phyloP scores from a whole-genome alignment of 2,888 invertebrate species.

The Platypus cylindrus region DNA sequence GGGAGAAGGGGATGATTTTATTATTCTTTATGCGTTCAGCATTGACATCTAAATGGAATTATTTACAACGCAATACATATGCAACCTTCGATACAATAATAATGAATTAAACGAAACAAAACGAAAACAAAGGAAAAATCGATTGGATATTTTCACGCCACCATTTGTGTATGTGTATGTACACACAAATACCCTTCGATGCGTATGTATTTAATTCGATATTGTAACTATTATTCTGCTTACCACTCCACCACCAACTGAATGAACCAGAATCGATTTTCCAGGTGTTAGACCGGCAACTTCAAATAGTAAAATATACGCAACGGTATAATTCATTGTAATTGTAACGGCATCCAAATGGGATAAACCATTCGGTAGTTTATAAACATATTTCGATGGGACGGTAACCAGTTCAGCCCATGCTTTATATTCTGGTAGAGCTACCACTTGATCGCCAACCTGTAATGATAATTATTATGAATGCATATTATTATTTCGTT shows the following conservation, averaged over 20 bases:
- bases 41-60: too few relatives aligned
- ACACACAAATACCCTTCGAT: too few relatives aligned
- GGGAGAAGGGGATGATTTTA: too few relatives aligned
- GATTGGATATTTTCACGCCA: too few relatives aligned
- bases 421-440: slow-evolving; percentile 69
- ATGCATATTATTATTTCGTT: too few relatives aligned
- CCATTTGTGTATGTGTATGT: too few relatives aligned
- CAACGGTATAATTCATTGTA: slow-evolving; percentile 77
- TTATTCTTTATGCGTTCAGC: too few relatives aligned
- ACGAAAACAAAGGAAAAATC: too few relatives aligned
- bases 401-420: slow-evolving; percentile 79
- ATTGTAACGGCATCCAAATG: slow-evolving; percentile 72
- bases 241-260: slow-evolving; percentile 81
- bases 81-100: too few relatives aligned
- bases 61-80: too few relatives aligned
- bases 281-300: slow-evolving; percentile 65
- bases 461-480: slow-evolving; percentile 29
- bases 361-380: slow-evolving; percentile 60
- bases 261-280: slow-evolving; percentile 71
- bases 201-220: too few relatives aligned
- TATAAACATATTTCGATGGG: slow-evolving; percentile 68
- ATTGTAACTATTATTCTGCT: slow-evolving; percentile 42
- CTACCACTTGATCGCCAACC: slow-evolving; percentile 74
- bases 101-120: too few relatives aligned
- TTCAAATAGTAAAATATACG: slow-evolving; percentile 75